Evolutionary conservation across 1,140 invertebrate genomes (phyloP).

Genomic region (Brachionus manjavacas): DNA sequence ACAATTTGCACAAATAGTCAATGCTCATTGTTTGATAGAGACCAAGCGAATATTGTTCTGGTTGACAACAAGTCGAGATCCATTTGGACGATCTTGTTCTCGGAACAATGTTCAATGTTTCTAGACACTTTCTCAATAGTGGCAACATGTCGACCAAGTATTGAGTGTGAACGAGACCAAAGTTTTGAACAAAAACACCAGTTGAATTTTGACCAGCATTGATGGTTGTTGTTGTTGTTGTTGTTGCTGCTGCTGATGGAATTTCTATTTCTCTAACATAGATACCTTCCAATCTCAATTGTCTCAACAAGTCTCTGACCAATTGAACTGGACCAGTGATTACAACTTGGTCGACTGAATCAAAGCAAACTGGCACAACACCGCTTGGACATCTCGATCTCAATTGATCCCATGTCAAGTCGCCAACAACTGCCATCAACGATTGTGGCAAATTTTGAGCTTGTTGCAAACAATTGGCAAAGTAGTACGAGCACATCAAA

Average conservation of each 20-base stretch:
- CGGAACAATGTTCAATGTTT: constrained; percentile 8
- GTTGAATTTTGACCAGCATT: neutral
- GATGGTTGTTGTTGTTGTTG: too few relatives aligned
- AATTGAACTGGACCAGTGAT: constrained; percentile 72
- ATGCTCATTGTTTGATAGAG: constrained; percentile 76
- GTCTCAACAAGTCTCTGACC: constrained; percentile 14
- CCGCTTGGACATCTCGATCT: constrained; percentile 67
- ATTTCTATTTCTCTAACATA: neutral
- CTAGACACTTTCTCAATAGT: constrained; percentile 7
- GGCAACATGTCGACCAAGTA: neutral
- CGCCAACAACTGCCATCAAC: constrained; percentile 73
- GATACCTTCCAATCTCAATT: constrained; percentile 19
- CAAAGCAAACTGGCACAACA: constrained; percentile 83
- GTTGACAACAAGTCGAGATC: constrained; percentile 87
- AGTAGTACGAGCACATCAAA: constrained; percentile 81
- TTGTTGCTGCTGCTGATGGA: too few relatives aligned
- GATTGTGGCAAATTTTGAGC: constrained; percentile 63
- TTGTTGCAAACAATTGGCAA: constrained; percentile 78
- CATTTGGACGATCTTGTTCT: constrained; percentile 73
- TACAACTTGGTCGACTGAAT: constrained; percentile 81
- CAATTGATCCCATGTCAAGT: constrained; percentile 77
- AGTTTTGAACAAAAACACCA: constrained; percentile 74
- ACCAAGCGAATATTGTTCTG: constrained; percentile 70
- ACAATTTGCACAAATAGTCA: constrained; percentile 91
- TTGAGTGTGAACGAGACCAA: constrained; percentile 84